Conservation (phyloP, 2,113 vertebrate genomes). For the Apus apus region DNA sequence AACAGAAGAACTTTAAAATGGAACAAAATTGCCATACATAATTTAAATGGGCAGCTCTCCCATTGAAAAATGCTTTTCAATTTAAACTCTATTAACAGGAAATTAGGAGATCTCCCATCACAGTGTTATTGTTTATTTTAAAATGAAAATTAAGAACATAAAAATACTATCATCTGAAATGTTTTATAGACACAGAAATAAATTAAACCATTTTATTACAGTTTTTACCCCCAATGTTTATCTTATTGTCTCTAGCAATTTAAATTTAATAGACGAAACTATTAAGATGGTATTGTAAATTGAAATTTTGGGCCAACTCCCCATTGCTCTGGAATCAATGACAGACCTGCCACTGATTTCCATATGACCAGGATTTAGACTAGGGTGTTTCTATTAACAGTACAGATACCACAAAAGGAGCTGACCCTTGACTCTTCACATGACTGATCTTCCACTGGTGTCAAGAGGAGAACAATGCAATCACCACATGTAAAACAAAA, state of each 20-base stretch:
- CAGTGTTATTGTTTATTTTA: constrained; percentile 42
- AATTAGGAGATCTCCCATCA: constrained; percentile 54
- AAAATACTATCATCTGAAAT: constrained; percentile 37
- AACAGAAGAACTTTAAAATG: constrained; percentile 33
- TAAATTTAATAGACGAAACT: constrained; percentile 19
- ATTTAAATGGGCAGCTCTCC: constrained; percentile 42
- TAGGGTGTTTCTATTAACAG: not conserved
- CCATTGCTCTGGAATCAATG: not conserved
- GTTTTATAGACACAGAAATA: constrained; percentile 19
- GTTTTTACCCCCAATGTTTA: not conserved
- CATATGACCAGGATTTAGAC: not conserved
- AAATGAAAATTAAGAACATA: constrained; percentile 48
- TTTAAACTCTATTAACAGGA: constrained; percentile 65
- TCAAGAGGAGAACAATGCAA: not conserved
- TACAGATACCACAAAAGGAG: not conserved
- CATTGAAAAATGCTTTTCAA: constrained; percentile 55
- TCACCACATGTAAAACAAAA: not conserved
- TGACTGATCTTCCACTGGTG: not conserved
- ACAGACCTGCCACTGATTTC: not conserved
- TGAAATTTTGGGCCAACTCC: not conserved
- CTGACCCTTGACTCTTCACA: not conserved
- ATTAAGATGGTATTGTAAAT: not conserved
- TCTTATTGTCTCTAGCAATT: not conserved
- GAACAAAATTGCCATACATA: constrained; percentile 44
- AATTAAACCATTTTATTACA: constrained; percentile 25